Evolutionary conservation across 2,113 vertebrate genomes (phyloP), one percentile per base, ranked within the genome.

Genomic region (Centropus unirufus): DNA sequence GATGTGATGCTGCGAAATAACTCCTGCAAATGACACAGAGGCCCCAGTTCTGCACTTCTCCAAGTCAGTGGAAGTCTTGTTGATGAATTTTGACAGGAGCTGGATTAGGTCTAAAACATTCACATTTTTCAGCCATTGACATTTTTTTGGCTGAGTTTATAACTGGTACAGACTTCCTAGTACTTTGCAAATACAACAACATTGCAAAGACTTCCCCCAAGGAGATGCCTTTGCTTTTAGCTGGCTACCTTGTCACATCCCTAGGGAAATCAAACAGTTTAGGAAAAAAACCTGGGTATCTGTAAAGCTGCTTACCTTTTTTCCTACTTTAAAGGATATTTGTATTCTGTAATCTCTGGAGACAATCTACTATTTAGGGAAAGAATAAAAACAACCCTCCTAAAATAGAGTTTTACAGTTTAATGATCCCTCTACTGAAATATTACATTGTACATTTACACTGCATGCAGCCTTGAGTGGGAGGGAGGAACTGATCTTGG

Each of bases 351-450:
- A 94, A 78, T 90, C 75, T 83, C 73, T 78, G 64, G 83, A 94
- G 79, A 77, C 59, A 67, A 88, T 79, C 82, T 93, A 57, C 47
- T 83, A 57, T 81, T 88, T 90, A 83, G 68, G 68, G 59, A 86
- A 94, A 87, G 58, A 92, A 92, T 88, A 44, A 92, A 93, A 95
- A 90, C 76, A 77, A 55, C 32, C 15, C 47, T 90, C 67, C 59
- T 74, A 90, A 93, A 92, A 90, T 47, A 77, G 74, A 70, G 47
- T 55, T 89, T 83, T 69, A 75, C 27, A 67, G 57, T 84, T 91
- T 90, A 91, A 91, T 55, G 74, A 91, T 77, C 63, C 49, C 68
- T 77, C 59, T 18, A 42, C 42, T 77, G 85, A 83, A 94, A 90
- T 81, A 78, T 30, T 55, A 47, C 68, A 14, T 64, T 57, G 55